A percentile compares a stretch with the other conserved stretches of the same genome.
Evolutionary conservation across 2,113 vertebrate species (phyloP).

Genomic region (Camelus dromedarius): DNA sequence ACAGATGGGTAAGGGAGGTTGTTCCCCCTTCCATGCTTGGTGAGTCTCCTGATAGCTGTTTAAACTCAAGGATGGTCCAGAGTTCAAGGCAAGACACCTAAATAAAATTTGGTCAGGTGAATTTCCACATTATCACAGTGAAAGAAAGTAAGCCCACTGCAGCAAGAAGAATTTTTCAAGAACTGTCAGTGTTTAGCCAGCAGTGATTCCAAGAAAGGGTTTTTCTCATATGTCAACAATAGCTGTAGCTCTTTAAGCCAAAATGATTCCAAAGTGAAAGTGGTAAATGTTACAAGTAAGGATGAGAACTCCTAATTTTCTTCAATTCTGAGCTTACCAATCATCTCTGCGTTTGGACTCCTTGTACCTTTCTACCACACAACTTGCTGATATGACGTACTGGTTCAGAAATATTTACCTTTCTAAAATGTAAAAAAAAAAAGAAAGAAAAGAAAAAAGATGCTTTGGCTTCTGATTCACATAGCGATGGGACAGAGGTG

Average conservation of each 20-base stretch:
- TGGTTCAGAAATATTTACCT: not conserved
- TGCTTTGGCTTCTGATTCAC: not conserved
- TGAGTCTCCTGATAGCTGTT: not conserved
- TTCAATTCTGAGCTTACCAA: not conserved
- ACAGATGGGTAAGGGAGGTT: not conserved
- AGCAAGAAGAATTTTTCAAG: not conserved
- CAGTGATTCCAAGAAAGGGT: not conserved
- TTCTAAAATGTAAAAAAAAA: not conserved
- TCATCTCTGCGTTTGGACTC: not conserved
- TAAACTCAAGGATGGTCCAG: not conserved
- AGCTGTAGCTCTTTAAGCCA: not conserved
- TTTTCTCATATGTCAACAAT: not conserved
- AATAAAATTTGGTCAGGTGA: not conserved
- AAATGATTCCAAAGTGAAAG: not conserved
- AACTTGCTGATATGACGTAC: not conserved
- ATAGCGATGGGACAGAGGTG: not conserved
- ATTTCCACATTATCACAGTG: not conserved
- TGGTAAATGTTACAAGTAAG: not conserved
- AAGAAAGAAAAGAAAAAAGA: too few relatives aligned
- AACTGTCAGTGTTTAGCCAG: not conserved
- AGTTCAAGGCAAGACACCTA: not conserved
- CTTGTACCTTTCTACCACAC: not conserved
- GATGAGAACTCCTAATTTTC: not conserved
- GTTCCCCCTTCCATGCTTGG: not conserved
- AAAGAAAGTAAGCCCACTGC: not conserved